Conservation (phyloP, 2,113 vertebrate genomes). For the Paedocypris sp. region DNA sequence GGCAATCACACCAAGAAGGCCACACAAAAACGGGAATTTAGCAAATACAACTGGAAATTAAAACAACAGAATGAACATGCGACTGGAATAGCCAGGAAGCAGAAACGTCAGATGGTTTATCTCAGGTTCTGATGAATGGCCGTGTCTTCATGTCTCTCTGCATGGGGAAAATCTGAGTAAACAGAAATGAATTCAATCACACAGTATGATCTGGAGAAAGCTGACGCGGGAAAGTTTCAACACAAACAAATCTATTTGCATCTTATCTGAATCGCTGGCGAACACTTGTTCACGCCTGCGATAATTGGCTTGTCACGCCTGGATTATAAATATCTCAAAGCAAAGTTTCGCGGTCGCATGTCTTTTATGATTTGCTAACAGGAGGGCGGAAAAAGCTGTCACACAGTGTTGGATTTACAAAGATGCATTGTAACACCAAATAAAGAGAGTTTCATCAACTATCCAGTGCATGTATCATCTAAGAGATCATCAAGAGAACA, state of each 20-base stretch:
- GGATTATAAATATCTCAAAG: constrained; percentile 11
- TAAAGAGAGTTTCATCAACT: too few relatives aligned
- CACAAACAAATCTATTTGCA: neutral
- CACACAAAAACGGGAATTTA: constrained; percentile 9
- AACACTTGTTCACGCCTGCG: neutral
- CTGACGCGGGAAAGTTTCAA: neutral
- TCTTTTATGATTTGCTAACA: neutral
- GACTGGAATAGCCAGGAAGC: constrained; percentile 3
- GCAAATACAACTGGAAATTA: constrained; percentile 37
- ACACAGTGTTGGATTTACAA: too few relatives aligned
- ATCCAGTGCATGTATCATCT: too few relatives aligned
- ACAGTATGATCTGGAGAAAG: neutral
- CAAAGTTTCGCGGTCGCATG: neutral
- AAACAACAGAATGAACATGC: constrained; percentile 7
- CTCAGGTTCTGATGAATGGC: constrained; percentile 23
- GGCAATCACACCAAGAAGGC: constrained; percentile 35
- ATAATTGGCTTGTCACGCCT: neutral
- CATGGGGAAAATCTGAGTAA: constrained; percentile 7
- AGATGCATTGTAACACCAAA: too few relatives aligned
- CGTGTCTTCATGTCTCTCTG: constrained; percentile 22
- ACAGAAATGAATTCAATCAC: constrained; percentile 14
- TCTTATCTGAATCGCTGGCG: constrained; percentile 1
- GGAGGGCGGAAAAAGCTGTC: neutral
- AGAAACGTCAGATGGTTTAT: neutral
- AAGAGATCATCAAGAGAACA: too few relatives aligned